A percentile compares a stretch with the other conserved stretches of the same genome.
phyloP scores from a whole-genome alignment of 2,888 invertebrate species.

The Fragum sueziense region DNA sequence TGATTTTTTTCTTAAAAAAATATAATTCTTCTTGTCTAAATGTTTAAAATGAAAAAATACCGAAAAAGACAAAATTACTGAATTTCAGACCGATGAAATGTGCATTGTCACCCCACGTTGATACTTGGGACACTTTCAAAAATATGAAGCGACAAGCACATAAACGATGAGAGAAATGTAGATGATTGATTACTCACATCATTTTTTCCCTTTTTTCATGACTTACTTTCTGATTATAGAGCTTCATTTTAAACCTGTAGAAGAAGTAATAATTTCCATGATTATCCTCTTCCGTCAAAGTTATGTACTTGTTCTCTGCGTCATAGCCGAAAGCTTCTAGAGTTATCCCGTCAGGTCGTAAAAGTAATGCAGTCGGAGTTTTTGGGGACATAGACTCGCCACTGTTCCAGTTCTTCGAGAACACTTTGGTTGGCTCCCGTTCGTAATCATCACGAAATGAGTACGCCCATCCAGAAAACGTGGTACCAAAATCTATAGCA shows the following conservation, averaged over 20 bases:
- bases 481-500: constrained; percentile 7
- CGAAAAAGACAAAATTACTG: no score
- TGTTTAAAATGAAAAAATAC: no score
- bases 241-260: constrained; percentile 27
- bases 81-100: no score
- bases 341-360: background rate
- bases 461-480: constrained; percentile 34
- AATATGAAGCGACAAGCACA: no score
- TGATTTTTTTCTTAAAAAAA: no score
- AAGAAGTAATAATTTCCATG: constrained; percentile 17
- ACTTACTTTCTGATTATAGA: constrained; percentile 22
- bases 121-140: no score
- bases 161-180: no score
- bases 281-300: background rate
- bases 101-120: no score
- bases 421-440: background rate
- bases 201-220: no score
- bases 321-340: constrained; percentile 4
- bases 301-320: constrained; percentile 24
- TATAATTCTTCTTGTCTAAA: no score
- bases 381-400: constrained; percentile 19
- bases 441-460: constrained; percentile 25
- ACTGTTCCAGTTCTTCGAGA: constrained; percentile 16
- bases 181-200: no score
- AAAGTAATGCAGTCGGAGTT: constrained; percentile 21